Percentiles rank a stretch among this genome's conserved stretches.
phyloP scores from a whole-genome alignment of 1,140 invertebrate species.

The Neodiprion fabricii region DNA sequence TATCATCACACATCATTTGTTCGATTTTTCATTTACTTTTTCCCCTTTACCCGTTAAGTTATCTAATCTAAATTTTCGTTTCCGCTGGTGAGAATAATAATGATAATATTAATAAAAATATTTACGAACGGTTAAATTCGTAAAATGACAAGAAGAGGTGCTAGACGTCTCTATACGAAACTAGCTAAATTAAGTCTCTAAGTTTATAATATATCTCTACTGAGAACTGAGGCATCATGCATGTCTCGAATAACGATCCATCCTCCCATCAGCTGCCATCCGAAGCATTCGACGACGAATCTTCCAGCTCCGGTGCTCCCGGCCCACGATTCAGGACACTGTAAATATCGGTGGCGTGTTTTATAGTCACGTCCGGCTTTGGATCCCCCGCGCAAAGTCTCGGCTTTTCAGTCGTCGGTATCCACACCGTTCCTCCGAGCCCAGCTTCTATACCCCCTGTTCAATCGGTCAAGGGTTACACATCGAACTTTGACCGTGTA shows the following conservation, averaged over 20 bases:
- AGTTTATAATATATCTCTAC: neutral
- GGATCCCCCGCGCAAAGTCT: conserved; percentile 46
- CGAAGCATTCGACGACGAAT: conserved; percentile 56
- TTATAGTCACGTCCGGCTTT: conserved; percentile 56
- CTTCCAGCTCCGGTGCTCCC: conserved; percentile 53
- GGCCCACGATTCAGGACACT: conserved; percentile 51
- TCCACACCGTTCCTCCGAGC: conserved; percentile 79
- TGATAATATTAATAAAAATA: too few relatives aligned
- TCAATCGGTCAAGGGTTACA: neutral
- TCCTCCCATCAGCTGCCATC: conserved; percentile 43
- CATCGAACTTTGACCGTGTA: neutral
- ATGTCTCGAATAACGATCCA: neutral
- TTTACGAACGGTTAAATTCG: too few relatives aligned
- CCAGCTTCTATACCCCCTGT: conserved; percentile 78
- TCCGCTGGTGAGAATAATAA: too few relatives aligned
- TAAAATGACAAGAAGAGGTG: too few relatives aligned
- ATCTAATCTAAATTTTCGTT: too few relatives aligned
- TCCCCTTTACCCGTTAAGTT: too few relatives aligned
- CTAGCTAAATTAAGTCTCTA: neutral
- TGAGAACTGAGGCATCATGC: neutral
- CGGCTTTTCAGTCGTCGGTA: conserved; percentile 62
- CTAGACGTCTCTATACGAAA: too few relatives aligned
- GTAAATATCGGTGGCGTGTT: conserved; percentile 53
- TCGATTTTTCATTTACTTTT: too few relatives aligned
- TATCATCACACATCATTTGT: too few relatives aligned